phyloP scores from a whole-genome alignment of 2,113 vertebrate species.

The Mustelus asterias region DNA sequence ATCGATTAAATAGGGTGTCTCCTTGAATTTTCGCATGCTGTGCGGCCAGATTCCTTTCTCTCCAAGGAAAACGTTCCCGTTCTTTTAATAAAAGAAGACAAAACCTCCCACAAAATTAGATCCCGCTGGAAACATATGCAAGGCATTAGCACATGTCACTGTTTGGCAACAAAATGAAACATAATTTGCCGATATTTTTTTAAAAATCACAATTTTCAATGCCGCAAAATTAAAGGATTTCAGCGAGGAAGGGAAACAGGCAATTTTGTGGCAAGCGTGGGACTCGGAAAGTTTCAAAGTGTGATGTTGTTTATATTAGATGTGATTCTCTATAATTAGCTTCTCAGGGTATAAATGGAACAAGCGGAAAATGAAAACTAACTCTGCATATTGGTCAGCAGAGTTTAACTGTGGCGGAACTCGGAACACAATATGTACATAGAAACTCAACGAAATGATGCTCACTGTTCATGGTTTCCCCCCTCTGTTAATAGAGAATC shows the following conservation, averaged over 20 bases:
- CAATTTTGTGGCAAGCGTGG: neutral
- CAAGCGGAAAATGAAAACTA: neutral
- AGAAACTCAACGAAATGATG: neutral
- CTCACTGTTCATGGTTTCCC: neutral
- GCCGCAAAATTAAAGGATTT: conserved; percentile 2
- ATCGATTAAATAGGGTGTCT: neutral
- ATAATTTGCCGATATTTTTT: neutral
- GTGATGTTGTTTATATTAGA: neutral
- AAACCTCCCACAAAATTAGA: neutral
- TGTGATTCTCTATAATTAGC: neutral
- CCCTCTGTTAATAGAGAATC: neutral
- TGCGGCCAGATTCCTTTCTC: neutral
- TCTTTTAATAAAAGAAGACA: neutral
- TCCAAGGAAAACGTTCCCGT: neutral
- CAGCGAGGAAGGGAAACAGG: neutral
- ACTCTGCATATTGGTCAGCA: neutral
- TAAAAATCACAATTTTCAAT: neutral
- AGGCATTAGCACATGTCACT: neutral
- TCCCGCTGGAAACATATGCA: neutral
- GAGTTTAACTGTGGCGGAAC: neutral
- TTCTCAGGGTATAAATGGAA: neutral
- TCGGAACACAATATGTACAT: neutral
- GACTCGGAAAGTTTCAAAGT: neutral
- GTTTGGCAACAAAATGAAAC: neutral
- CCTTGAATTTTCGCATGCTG: neutral